These are phyloP conservation scores for Psettodes erumei DNA, from an alignment of 2,113 vertebrate genomes.

Conservation along the genomic window DNA sequence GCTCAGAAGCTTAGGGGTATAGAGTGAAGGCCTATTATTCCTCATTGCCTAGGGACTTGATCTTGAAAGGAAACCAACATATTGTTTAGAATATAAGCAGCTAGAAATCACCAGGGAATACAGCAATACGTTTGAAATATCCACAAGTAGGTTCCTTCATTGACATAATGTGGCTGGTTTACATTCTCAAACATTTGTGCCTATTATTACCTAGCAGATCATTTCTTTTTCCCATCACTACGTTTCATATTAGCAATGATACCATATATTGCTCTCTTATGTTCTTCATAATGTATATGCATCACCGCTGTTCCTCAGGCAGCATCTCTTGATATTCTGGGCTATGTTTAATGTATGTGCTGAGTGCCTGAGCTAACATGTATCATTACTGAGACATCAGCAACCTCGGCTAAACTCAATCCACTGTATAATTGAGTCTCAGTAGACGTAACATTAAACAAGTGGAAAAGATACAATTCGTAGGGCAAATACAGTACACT, in stretches of 20 bases:
- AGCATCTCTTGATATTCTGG: constrained; percentile 42
- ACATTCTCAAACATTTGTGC: constrained; percentile 22
- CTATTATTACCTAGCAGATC: neutral
- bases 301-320: neutral
- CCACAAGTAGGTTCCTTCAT: constrained; percentile 43
- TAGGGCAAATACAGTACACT: constrained; percentile 27
- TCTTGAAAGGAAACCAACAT: constrained; percentile 58
- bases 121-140: constrained; percentile 52
- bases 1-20: constrained; percentile 56
- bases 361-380: constrained; percentile 18
- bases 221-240: constrained; percentile 7
- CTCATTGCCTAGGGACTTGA: constrained; percentile 58
- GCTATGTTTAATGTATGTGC: constrained; percentile 48
- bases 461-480: constrained; percentile 39
- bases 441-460: constrained; percentile 57
- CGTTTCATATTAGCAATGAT: constrained; percentile 7
- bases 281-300: constrained; percentile 23
- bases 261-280: neutral
- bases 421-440: constrained; percentile 46
- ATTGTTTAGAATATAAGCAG: constrained; percentile 46
- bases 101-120: constrained; percentile 36
- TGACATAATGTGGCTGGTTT: constrained; percentile 19
- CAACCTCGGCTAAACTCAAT: constrained; percentile 26
- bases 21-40: constrained; percentile 54
- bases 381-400: constrained; percentile 40